Evolutionary conservation across 2,888 invertebrate species (phyloP).

Genomic region (Dexiosoma caninum): DNA sequence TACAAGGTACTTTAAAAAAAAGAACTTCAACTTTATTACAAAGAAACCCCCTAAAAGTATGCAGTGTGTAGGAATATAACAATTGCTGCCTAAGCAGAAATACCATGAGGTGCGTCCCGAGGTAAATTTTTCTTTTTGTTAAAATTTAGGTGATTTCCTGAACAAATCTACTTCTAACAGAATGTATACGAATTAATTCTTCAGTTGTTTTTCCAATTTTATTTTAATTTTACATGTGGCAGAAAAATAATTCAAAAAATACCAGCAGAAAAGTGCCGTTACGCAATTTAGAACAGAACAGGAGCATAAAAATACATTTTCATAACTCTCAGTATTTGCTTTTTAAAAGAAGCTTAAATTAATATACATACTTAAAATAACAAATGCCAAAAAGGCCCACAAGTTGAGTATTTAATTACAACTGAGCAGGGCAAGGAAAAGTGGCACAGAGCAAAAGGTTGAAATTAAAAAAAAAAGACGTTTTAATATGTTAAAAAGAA

Average conservation of each 20-base stretch:
- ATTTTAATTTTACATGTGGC: constrained; percentile 48
- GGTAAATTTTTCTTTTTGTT: background rate
- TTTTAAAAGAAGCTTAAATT: background rate
- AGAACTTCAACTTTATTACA: background rate
- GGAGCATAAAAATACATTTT: constrained; percentile 57
- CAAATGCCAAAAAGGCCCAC: background rate
- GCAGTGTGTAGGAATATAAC: background rate
- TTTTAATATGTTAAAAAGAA: constrained; percentile 46
- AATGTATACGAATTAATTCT: constrained; percentile 37
- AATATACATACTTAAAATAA: constrained; percentile 29
- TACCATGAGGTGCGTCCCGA: constrained; percentile 26
- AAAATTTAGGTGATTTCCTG: constrained; percentile 58
- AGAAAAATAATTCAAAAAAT: background rate
- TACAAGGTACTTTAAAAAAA: too few relatives aligned
- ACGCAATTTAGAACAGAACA: constrained; percentile 46
- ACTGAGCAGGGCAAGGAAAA: background rate
- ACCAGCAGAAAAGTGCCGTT: background rate
- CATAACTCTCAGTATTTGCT: constrained; percentile 20
- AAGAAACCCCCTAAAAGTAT: constrained; percentile 32
- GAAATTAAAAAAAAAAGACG: background rate
- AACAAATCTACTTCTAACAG: constrained; percentile 57
- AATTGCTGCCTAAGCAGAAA: constrained; percentile 24
- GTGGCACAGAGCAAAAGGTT: background rate
- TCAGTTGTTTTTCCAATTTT: constrained; percentile 13
- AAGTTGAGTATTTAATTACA: constrained; percentile 56